A percentile compares a stretch with the other conserved stretches of the same genome.
These are phyloP conservation scores for Myotis planiceps DNA, from an alignment of 2,797 vertebrate genomes.

Conservation along the genomic window DNA sequence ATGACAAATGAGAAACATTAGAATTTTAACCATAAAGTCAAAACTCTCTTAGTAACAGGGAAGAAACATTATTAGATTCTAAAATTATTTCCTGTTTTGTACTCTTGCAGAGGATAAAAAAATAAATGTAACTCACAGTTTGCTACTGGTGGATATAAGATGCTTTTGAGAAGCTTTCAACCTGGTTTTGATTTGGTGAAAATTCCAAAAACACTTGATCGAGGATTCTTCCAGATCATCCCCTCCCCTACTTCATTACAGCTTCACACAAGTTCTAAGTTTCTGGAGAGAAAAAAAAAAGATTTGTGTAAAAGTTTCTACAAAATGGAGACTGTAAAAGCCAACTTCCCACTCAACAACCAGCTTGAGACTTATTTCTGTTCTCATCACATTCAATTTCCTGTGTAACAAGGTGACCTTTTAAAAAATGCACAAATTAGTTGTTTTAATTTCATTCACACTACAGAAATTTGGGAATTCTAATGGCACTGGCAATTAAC, in stretches of 20 bases:
- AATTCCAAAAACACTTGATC: not conserved
- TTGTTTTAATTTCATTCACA: slow-evolving; percentile 58
- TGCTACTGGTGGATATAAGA: not conserved
- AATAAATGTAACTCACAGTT: not conserved
- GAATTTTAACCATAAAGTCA: slow-evolving; percentile 48
- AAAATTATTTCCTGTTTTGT: slow-evolving; percentile 47
- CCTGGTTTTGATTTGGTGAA: slow-evolving; percentile 14
- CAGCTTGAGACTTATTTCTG: slow-evolving; percentile 42
- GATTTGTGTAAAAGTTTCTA: slow-evolving; percentile 7
- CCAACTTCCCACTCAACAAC: not conserved
- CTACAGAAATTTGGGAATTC: slow-evolving; percentile 6
- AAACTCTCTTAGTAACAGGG: not conserved
- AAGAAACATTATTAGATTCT: slow-evolving; percentile 21
- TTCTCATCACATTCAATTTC: slow-evolving; percentile 15
- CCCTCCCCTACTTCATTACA: not conserved
- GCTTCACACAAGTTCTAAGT: not conserved
- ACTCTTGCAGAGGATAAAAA: not conserved
- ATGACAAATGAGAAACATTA: not conserved
- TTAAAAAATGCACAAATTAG: slow-evolving; percentile 37
- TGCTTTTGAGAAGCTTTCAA: not conserved
- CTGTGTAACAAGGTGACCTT: slow-evolving; percentile 20
- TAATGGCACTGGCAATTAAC: slow-evolving; percentile 55
- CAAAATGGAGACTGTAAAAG: not conserved
- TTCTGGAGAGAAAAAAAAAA: not conserved
- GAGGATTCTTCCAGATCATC: not conserved